These are phyloP conservation scores for Ophraella communa DNA, from an alignment of 2,888 invertebrate genomes.

Conservation along the genomic window DNA sequence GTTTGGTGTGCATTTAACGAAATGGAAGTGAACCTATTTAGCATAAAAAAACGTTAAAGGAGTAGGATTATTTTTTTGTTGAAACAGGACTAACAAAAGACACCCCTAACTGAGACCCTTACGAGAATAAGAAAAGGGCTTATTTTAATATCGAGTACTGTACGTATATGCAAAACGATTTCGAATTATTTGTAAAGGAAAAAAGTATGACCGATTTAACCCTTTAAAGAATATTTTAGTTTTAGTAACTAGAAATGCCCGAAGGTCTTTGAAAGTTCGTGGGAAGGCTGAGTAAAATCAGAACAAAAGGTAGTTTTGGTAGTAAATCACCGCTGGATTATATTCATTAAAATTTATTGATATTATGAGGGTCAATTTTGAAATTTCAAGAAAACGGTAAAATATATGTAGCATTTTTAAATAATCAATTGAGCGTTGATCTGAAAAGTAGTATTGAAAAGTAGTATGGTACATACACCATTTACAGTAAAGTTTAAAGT, in stretches of 20 bases:
- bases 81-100: conserved; percentile 26
- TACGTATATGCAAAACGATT: conserved; percentile 37
- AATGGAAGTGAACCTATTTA: conserved; percentile 35
- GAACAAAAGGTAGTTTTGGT: neutral
- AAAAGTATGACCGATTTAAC: conserved; percentile 26
- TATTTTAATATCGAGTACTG: conserved; percentile 35
- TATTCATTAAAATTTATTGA: too few relatives aligned
- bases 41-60: conserved; percentile 35
- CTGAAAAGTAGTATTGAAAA: too few relatives aligned
- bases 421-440: too few relatives aligned
- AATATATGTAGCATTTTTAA: too few relatives aligned
- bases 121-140: conserved; percentile 35
- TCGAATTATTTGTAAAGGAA: conserved; percentile 8
- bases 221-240: conserved; percentile 25
- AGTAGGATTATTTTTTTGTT: conserved; percentile 34
- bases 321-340: too few relatives aligned
- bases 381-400: too few relatives aligned
- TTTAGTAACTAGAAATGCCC: conserved; percentile 11
- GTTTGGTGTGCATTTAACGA: neutral
- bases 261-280: conserved; percentile 14
- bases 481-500: too few relatives aligned
- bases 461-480: too few relatives aligned
- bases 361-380: too few relatives aligned
- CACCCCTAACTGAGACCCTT: conserved; percentile 37
- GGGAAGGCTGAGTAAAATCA: conserved; percentile 4